A percentile compares a stretch with the other conserved stretches of the same genome.
Conservation (phyloP, 2,888 invertebrate species). For the Neoascia interrupta region DNA sequence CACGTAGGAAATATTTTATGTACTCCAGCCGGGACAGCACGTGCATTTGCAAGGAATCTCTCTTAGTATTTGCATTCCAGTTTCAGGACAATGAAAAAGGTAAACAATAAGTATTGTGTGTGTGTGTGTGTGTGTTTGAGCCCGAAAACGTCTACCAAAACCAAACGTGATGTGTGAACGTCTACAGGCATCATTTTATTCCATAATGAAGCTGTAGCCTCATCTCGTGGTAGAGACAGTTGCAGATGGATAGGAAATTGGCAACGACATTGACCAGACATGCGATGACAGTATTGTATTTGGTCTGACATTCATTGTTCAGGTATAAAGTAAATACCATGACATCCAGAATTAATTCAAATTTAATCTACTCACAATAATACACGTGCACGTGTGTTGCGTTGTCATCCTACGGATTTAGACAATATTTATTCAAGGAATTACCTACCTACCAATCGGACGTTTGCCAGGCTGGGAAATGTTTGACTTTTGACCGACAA, state of each 20-base stretch:
- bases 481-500: slow-evolving; percentile 29
- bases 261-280: slow-evolving; percentile 51
- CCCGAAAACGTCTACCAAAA: slow-evolving; percentile 36
- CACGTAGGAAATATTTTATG: too few relatives aligned
- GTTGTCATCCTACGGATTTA: slow-evolving; percentile 43
- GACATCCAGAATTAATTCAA: slow-evolving; percentile 67
- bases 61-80: too few relatives aligned
- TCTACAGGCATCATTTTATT: slow-evolving; percentile 10
- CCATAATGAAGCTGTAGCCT: too few relatives aligned
- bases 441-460: slow-evolving; percentile 57
- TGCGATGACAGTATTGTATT: slow-evolving; percentile 52
- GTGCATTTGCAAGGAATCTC: too few relatives aligned
- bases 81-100: too few relatives aligned
- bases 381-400: too few relatives aligned
- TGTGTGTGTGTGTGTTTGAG: slow-evolving; percentile 17
- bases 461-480: too few relatives aligned
- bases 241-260: slow-evolving; percentile 45
- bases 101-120: neutral
- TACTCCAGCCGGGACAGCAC: too few relatives aligned
- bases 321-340: slow-evolving; percentile 45
- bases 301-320: slow-evolving; percentile 50
- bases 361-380: slow-evolving; percentile 62
- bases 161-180: too few relatives aligned
- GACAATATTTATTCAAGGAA: slow-evolving; percentile 58
- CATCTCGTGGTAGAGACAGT: too few relatives aligned